These are phyloP conservation scores for Palythoa heliodiscus DNA, from an alignment of 92 coral and sea anemone species.

Conservation along the genomic window DNA sequence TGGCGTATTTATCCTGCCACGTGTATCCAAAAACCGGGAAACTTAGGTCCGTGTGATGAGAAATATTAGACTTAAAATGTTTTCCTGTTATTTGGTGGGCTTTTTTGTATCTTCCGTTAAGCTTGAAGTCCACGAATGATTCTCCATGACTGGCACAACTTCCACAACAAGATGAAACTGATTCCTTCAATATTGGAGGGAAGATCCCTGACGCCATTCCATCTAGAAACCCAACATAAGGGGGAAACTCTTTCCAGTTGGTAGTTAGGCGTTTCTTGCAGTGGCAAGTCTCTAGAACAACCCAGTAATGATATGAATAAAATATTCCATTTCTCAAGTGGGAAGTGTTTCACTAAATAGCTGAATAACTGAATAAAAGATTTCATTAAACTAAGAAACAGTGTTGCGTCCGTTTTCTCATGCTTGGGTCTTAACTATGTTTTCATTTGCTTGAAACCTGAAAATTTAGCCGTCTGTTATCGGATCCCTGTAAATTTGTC, in stretches of 20 bases:
- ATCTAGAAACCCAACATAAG: conserved; percentile 46
- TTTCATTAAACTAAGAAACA: too few relatives aligned
- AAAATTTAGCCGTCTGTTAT: too few relatives aligned
- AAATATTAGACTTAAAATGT: conserved; percentile 47
- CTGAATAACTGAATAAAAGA: too few relatives aligned
- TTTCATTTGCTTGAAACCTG: too few relatives aligned
- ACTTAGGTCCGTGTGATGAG: conserved; percentile 54
- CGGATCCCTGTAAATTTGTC: too few relatives aligned
- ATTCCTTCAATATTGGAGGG: conserved; percentile 44
- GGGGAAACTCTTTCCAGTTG: conserved; percentile 63
- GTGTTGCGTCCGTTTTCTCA: too few relatives aligned
- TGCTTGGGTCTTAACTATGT: too few relatives aligned
- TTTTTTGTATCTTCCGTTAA: conserved; percentile 39
- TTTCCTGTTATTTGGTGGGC: conserved; percentile 51
- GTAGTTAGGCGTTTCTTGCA: conserved; percentile 48
- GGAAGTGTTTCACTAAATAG: too few relatives aligned
- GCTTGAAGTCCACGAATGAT: conserved; percentile 52
- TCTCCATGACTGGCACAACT: conserved; percentile 46
- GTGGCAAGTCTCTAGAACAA: conserved; percentile 59
- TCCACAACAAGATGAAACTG: conserved; percentile 49
- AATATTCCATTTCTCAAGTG: too few relatives aligned
- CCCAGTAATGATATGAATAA: neutral
- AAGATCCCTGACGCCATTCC: conserved; percentile 54
- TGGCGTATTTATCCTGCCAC: conserved; percentile 44
- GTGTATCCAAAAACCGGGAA: conserved; percentile 55